A percentile compares a stretch with the other conserved stretches of the same genome.
phyloP scores from a whole-genome alignment of 2,888 invertebrate species.

The Idaea dimidiata region DNA sequence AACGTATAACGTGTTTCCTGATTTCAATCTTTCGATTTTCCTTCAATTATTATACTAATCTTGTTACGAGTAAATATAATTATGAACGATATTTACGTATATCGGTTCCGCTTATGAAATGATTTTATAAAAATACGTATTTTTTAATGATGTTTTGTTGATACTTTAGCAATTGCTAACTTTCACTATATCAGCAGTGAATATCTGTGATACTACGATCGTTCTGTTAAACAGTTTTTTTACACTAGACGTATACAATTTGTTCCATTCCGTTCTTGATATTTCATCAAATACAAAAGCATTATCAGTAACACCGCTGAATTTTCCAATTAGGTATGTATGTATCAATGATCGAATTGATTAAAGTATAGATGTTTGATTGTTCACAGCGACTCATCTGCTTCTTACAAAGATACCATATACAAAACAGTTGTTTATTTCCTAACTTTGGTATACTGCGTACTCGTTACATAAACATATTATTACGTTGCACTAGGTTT shows the following conservation, averaged over 20 bases:
- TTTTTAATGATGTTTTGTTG: conserved; percentile 53
- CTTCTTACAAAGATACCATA: conserved; percentile 37
- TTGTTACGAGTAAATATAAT: conserved; percentile 71
- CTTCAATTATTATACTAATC: conserved; percentile 57
- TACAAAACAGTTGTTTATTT: conserved; percentile 64
- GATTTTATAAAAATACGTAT: conserved; percentile 78
- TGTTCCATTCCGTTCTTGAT: background rate
- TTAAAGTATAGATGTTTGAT: conserved; percentile 5
- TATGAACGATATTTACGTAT: conserved; percentile 77
- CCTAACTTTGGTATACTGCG: conserved; percentile 81
- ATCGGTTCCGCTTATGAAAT: conserved; percentile 74
- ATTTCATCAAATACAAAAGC: conserved; percentile 1
- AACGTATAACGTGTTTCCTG: conserved; percentile 77
- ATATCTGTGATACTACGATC: conserved; percentile 4
- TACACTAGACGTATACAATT: conserved; percentile 1
- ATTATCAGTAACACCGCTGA: background rate
- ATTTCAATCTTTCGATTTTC: conserved; percentile 53
- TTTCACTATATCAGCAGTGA: conserved; percentile 5
- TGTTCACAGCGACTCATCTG: conserved; percentile 28
- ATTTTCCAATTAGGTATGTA: background rate
- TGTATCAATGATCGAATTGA: background rate
- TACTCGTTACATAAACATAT: conserved; percentile 49
- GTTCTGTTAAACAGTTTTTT: conserved; percentile 1
- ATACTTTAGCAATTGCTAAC: conserved; percentile 17
- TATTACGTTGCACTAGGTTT: conserved; percentile 56